phyloP scores from a whole-genome alignment of 1,140 invertebrate species.

The Holotrichia oblita region DNA sequence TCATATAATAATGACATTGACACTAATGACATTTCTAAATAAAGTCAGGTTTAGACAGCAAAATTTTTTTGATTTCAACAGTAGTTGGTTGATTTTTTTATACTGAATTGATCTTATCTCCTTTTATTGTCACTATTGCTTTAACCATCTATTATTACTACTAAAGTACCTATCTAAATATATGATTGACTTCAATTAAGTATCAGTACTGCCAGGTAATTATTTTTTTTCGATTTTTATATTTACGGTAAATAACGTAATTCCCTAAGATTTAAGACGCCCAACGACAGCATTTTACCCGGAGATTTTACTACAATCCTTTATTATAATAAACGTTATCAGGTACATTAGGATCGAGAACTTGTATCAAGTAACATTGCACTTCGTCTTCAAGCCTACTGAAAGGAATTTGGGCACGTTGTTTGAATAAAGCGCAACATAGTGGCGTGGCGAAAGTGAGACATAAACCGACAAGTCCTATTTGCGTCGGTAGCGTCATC shows the following conservation, averaged over 20 bases:
- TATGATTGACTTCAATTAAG: too few species aligned
- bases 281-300: too few species aligned
- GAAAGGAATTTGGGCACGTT: constrained; percentile 71
- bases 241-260: too few species aligned
- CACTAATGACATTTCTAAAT: too few species aligned
- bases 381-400: constrained; percentile 67
- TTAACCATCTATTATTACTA: background rate
- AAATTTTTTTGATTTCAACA: too few species aligned
- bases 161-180: constrained; percentile 17
- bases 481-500: constrained; percentile 70
- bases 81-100: too few species aligned
- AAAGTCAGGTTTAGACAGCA: too few species aligned
- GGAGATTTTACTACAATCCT: constrained; percentile 62
- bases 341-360: constrained; percentile 45
- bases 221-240: too few species aligned
- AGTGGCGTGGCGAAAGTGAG: constrained; percentile 86
- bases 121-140: constrained; percentile 46
- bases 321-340: constrained; percentile 70
- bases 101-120: background rate
- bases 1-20: too few species aligned
- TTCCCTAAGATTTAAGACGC: too few species aligned
- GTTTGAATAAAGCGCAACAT: constrained; percentile 83
- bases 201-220: too few species aligned
- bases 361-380: background rate
- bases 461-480: constrained; percentile 75